phyloP scores from a whole-genome alignment of 2,888 invertebrate species.

The Rotaria magnacalcarata region DNA sequence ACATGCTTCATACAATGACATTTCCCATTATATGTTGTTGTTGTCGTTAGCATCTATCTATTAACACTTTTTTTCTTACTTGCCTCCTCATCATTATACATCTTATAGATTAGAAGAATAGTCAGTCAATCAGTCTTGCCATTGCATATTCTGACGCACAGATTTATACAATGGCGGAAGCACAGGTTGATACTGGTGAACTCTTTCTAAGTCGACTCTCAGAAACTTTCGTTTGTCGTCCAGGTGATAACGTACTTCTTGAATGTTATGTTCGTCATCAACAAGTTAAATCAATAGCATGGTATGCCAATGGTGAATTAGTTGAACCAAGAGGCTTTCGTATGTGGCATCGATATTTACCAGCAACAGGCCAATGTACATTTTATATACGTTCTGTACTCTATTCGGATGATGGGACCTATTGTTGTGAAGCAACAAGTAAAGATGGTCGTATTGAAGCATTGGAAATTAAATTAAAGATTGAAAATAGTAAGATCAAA shows the following conservation, averaged over 20 bases:
- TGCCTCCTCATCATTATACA: neutral
- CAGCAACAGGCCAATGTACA: slow-evolving; percentile 7
- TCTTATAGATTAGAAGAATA: neutral
- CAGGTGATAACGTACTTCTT: slow-evolving; percentile 19
- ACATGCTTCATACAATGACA: neutral
- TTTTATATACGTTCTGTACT: slow-evolving; percentile 32
- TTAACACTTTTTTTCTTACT: neutral
- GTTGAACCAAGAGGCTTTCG: neutral
- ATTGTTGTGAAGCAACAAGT: slow-evolving; percentile 30
- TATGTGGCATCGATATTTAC: slow-evolving; percentile 2
- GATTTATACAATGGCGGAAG: neutral
- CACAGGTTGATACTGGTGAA: neutral
- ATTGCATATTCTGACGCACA: neutral
- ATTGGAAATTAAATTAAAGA: neutral
- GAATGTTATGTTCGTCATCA: slow-evolving; percentile 27
- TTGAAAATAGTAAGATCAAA: slow-evolving; percentile 14
- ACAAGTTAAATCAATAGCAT: neutral
- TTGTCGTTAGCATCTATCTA: neutral
- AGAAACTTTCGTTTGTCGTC: neutral
- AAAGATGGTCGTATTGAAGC: neutral
- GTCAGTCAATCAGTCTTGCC: neutral
- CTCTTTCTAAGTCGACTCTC: slow-evolving; percentile 32
- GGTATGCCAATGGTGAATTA: slow-evolving; percentile 23
- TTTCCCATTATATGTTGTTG: neutral
- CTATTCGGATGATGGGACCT: neutral